Base-by-base conservation (phyloP, 2,888 invertebrate species). In the Idaea straminata region DNA sequence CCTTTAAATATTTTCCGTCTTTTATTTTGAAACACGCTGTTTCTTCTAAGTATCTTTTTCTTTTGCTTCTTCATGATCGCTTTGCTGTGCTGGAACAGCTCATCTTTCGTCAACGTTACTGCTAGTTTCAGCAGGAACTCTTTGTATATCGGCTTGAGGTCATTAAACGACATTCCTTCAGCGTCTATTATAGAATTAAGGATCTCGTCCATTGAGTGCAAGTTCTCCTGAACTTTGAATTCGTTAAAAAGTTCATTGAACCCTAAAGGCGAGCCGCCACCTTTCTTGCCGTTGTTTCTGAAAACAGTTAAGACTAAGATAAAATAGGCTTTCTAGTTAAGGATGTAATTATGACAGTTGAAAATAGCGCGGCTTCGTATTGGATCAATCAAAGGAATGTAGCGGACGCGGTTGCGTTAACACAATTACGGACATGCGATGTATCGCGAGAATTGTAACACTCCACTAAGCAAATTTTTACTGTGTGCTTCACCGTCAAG, bases 121-220 rank as follows among this genome's bases (percentile, higher is more conserved):
- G 98, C 97, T 71, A 98, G 89, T 87, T 98, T 98, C 57, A 98
- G 87, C 62, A 98, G 91, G 82, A 98, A 97, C 88, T 98, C 98
- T 85, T 98, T 97, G 84, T 98, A 98, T 70, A 98, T 96, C 60
- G 98, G 98, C 85, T 97, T 97, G 69, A 98, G 93, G 81, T 98
- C 97, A 89, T 98, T 98, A 86, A 97, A 98, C 65, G 97, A 97
- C 97, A 98, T 98, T 68, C 98, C 98, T 84, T 98, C 97, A 57
- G 97, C 96, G 86, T 97, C 97, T 77, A 98, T 97, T 82, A 98
- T 98, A 80, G 96, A 96, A 79, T 96, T 96, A 62, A 98, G 93
- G 77, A 97, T 97, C 79, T 97, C 97, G 82, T 98, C 97, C 89
- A 97, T 95, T 66, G 96, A 97, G 82, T 97, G 96, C 63, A 97